Base-by-base conservation (phyloP, 2,888 invertebrate species). In the Drosophila anomelani region DNA sequence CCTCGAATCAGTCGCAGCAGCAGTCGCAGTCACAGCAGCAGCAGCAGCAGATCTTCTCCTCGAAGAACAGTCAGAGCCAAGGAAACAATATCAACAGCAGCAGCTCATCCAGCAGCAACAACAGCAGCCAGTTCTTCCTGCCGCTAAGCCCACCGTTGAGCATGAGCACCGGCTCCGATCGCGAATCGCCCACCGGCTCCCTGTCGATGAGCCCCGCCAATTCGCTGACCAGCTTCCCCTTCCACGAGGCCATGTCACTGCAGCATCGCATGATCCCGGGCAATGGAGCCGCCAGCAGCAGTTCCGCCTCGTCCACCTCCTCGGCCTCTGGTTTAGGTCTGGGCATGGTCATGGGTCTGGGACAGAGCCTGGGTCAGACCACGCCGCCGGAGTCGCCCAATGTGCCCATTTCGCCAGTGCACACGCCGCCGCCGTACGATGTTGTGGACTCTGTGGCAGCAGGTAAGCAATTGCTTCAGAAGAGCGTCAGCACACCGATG, bases 161-260 rank as follows among this genome's bases (percentile, higher is more conserved):
- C 91, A 93, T 92, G 93, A 93, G 92, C 91, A 93, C 92, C 83
- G 94, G 94, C 54, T 94, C 93, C 20, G 92, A 93, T 88, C 93
- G 91, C 76, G 93, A 93, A 69, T 93, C 92, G 72, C 93, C 92
- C 73, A 92, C 91, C 60, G 93, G 92, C 55, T 93, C 90, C 20
- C 89, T 93, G 39, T 93, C 93, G 38, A 86, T 87, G 34, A 92
- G 92, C 54, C 93, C 93, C 63, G 92, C 93, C 61, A 92, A 90
- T 80, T 93, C 91, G 63, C 88, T 93, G 81, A 92, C 92, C 13
- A 92, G 87, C 74, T 93, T 92, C 61, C 91, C 92, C 69, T 92
- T 92, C 79, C 85, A 89, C 51, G 93, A 92, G 70, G 91, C 92
- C 77, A 80, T 89, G 57, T 53, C 67, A 2, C 38, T 71, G 46